phyloP scores from a whole-genome alignment of 2,888 invertebrate genomes.

The Heterodera filipjevi region DNA sequence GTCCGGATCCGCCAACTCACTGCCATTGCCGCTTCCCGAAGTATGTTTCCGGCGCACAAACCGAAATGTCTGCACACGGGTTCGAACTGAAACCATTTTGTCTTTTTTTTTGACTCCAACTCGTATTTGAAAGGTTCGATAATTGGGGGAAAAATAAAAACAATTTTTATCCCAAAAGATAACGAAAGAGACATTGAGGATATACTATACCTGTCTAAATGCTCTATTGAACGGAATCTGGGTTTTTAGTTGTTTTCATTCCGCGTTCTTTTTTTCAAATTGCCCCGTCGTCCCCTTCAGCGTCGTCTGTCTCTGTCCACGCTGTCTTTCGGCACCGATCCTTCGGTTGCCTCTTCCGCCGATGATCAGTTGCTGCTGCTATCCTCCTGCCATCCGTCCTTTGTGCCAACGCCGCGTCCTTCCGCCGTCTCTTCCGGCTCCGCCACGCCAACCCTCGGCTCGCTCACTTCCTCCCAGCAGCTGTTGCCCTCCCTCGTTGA shows the following conservation, averaged over 20 bases:
- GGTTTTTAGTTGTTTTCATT: too few relatives aligned
- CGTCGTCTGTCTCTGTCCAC: background rate
- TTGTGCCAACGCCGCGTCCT: background rate
- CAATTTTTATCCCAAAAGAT: too few relatives aligned
- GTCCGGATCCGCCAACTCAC: background rate
- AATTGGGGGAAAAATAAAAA: too few relatives aligned
- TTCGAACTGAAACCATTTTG: too few relatives aligned
- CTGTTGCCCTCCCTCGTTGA: background rate
- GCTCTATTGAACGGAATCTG: too few relatives aligned
- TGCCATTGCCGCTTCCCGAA: background rate
- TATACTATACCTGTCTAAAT: too few relatives aligned
- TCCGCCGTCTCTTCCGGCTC: constrained; percentile 23
- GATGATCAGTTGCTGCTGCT: background rate
- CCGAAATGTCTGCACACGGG: too few relatives aligned
- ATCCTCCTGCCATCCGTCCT: background rate
- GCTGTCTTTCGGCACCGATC: background rate
- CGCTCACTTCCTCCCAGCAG: background rate
- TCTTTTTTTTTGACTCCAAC: too few relatives aligned
- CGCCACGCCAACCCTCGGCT: constrained; percentile 18
- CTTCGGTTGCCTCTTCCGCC: background rate
- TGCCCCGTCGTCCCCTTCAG: background rate
- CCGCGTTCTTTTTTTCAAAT: background rate
- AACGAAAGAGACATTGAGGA: too few relatives aligned
- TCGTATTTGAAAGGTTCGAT: too few relatives aligned
- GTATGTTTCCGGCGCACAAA: too few relatives aligned